phyloP scores from a whole-genome alignment of 2,797 vertebrate genomes.

The Gambusia yucatana region DNA sequence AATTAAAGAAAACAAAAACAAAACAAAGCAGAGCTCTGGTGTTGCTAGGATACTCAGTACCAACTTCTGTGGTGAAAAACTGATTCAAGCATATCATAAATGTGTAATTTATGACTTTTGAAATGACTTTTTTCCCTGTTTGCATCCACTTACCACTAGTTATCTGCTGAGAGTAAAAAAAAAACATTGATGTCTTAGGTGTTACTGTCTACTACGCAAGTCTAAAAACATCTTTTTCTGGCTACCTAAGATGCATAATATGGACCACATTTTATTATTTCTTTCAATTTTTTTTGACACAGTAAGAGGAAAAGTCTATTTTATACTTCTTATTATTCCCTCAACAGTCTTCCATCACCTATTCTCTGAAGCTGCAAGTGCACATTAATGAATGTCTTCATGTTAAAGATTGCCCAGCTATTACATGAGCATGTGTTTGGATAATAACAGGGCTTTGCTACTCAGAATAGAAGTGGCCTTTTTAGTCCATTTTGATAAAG shows the following conservation, averaged over 20 bases:
- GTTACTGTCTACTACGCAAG: neutral
- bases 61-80: neutral
- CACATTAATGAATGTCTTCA: conserved; percentile 1
- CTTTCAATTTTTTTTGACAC: neutral
- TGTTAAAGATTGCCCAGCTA: neutral
- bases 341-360: neutral
- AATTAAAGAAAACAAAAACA: neutral
- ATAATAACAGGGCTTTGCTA: neutral
- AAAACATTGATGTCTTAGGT: neutral
- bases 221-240: neutral
- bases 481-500: neutral
- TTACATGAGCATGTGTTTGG: neutral
- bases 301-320: neutral
- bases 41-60: conserved; percentile 7
- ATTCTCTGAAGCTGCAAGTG: neutral
- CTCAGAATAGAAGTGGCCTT: neutral
- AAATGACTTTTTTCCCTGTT: conserved; percentile 2
- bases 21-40: neutral
- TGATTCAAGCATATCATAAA: conserved; percentile 5
- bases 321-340: neutral
- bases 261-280: neutral
- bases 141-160: neutral
- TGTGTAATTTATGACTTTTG: conserved; percentile 1
- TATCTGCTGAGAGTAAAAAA: neutral
- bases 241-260: neutral